These are phyloP conservation scores for Diacarnus erythraeanus DNA, from an alignment of 37 sponge, comb jelly and placozoan species.

Conservation along the genomic window DNA sequence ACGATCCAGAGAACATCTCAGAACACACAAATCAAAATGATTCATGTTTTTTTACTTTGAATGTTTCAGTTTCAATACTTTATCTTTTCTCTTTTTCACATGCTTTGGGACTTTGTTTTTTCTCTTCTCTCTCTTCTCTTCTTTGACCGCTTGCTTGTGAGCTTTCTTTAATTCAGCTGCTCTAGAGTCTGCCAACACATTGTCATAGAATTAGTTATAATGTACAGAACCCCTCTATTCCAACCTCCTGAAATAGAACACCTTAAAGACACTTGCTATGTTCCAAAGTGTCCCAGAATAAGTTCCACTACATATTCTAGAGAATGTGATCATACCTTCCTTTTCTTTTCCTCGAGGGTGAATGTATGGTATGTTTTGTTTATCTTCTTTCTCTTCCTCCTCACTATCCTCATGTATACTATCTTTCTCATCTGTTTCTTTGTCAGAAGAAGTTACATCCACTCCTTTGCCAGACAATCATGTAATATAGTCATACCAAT, in stretches of 20 bases:
- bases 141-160: slow-evolving; percentile 87
- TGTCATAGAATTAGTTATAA: no score
- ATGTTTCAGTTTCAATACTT: slow-evolving; percentile 39
- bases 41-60: not conserved
- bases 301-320: not conserved
- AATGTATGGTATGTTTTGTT: slow-evolving; percentile 2
- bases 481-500: no score
- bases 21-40: slow-evolving; percentile 6
- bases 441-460: not conserved
- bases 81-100: slow-evolving; percentile 86
- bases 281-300: no score
- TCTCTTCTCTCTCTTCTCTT: slow-evolving; percentile 83
- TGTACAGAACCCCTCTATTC: no score
- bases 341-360: slow-evolving; percentile 50
- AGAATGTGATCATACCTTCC: slow-evolving; percentile 12
- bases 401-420: not conserved
- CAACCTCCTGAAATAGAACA: not conserved
- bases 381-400: not conserved
- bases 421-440: not conserved
- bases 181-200: slow-evolving; percentile 7
- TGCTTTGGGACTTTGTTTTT: slow-evolving; percentile 88
- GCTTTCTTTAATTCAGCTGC: slow-evolving; percentile 27
- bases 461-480: no score
- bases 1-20: slow-evolving; percentile 36
- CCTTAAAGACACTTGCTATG: no score